Percentiles rank a stretch among this genome's conserved stretches.
Conservation (phyloP, 2,888 invertebrate species). For the Mythimna loreyi region DNA sequence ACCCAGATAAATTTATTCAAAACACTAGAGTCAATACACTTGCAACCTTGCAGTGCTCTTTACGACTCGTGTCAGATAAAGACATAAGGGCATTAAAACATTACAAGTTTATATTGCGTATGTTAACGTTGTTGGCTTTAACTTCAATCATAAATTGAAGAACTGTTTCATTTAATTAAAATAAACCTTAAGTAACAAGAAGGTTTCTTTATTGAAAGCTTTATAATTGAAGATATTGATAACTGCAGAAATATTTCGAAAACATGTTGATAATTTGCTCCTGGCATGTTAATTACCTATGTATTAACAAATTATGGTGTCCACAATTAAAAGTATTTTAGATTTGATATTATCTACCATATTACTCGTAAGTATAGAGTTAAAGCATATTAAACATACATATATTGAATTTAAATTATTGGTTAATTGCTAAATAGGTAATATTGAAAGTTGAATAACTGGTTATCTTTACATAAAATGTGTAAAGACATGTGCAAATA, state of each 20-base stretch:
- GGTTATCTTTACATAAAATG: constrained; percentile 50
- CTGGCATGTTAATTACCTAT: constrained; percentile 7
- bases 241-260: constrained; percentile 11
- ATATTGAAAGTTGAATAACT: constrained; percentile 35
- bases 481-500: constrained; percentile 52
- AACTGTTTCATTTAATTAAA: constrained; percentile 25
- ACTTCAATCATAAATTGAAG: constrained; percentile 42
- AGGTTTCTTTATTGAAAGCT: background rate
- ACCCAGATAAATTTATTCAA: constrained; percentile 86
- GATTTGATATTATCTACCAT: background rate
- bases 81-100: constrained; percentile 87
- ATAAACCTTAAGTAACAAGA: constrained; percentile 2
- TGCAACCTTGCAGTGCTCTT: constrained; percentile 90
- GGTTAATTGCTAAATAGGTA: constrained; percentile 27
- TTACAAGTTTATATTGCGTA: constrained; percentile 78
- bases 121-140: constrained; percentile 65
- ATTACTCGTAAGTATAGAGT: background rate
- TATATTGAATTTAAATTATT: constrained; percentile 16
- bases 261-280: constrained; percentile 10
- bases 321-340: background rate
- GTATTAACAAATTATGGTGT: background rate
- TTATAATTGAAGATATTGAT: background rate
- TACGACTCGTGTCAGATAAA: constrained; percentile 88
- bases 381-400: constrained; percentile 2
- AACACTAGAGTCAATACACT: constrained; percentile 89